Base-by-base conservation (phyloP, 2,797 vertebrate species). In the Sarcophilus harrisii region DNA sequence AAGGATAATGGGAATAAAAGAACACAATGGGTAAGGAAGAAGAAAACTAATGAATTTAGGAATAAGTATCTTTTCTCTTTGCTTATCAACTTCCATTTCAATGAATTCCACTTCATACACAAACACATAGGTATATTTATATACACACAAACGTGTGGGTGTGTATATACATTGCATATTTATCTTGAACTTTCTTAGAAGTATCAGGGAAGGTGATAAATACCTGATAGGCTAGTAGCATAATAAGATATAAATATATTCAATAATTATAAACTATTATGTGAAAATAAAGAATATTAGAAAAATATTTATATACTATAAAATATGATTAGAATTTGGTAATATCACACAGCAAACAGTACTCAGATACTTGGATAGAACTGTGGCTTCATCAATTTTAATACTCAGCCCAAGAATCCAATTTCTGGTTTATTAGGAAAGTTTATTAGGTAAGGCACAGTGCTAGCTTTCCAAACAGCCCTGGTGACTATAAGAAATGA, bases 381-480 rank as follows among this genome's bases (percentile, higher is more conserved):
- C 6, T 81, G 21, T 45, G 11, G 73, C 45, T 38, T 81, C 38
- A 27, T 38, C 66, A 73, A 38, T 38, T 81, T 81, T 18, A 81
- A 21, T 81, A 81, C 66, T 81, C n/a, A 81, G 18, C 16, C n/a
- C 66, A 81, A 21, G 18, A 81, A 45, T 49, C 10, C 59, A 73
- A 66, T 60, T 93, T 92, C 92, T 66, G 58, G 27, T 73, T 94
- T 81, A 66, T 90, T 93, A 30, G 73, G 21, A 29, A 73, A 9
- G 24, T 28, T 52, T 95, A 94, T 81, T 93, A n/a, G 4, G 90
- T 49, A 32, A 94, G 52, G 2, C 12, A 21, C 73, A 29, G 2
- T 59, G 52, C n/a, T 91, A 91, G 24, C 55, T 87, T 87, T 49
- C 73, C 21, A 87, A 87, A 27, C 38, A 45, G 38, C 38, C 18